Conservation (phyloP, 2,797 vertebrate species). For the Spatula versicolor region DNA sequence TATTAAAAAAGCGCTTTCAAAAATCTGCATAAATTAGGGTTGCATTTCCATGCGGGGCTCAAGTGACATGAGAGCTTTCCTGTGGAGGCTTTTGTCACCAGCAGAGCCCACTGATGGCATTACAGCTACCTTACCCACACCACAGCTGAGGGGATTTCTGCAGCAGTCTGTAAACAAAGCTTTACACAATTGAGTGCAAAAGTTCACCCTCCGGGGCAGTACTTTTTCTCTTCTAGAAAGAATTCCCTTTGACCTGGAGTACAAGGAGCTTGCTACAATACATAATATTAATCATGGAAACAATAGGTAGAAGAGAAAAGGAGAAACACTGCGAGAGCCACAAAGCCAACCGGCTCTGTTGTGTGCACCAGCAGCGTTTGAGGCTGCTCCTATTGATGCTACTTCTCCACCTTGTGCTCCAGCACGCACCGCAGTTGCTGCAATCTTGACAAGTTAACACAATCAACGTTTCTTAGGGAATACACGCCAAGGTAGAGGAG, state of each 20-base stretch:
- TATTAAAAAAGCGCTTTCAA: slow-evolving; percentile 29
- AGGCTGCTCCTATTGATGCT: background rate
- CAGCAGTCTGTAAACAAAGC: slow-evolving; percentile 3
- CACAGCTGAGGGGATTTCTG: slow-evolving; percentile 9
- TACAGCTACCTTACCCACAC: background rate
- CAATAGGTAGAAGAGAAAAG: slow-evolving; percentile 19
- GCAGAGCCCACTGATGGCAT: slow-evolving; percentile 43
- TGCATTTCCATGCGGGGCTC: slow-evolving; percentile 19
- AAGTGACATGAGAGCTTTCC: slow-evolving; percentile 37
- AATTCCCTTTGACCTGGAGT: background rate
- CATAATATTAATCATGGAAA: background rate
- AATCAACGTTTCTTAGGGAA: background rate
- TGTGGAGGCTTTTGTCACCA: slow-evolving; percentile 15
- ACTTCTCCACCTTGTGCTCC: background rate
- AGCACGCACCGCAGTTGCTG: background rate
- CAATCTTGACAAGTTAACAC: background rate
- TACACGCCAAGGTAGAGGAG: background rate
- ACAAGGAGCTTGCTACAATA: background rate
- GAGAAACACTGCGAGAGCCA: background rate
- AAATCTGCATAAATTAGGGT: slow-evolving; percentile 1
- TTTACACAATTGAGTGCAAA: slow-evolving; percentile 19
- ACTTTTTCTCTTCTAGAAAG: background rate
- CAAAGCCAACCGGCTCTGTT: background rate
- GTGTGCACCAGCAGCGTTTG: background rate
- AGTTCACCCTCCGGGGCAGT: background rate